These are phyloP conservation scores for Stomorhina lunata DNA, from an alignment of 2,888 invertebrate species.

Conservation along the genomic window DNA sequence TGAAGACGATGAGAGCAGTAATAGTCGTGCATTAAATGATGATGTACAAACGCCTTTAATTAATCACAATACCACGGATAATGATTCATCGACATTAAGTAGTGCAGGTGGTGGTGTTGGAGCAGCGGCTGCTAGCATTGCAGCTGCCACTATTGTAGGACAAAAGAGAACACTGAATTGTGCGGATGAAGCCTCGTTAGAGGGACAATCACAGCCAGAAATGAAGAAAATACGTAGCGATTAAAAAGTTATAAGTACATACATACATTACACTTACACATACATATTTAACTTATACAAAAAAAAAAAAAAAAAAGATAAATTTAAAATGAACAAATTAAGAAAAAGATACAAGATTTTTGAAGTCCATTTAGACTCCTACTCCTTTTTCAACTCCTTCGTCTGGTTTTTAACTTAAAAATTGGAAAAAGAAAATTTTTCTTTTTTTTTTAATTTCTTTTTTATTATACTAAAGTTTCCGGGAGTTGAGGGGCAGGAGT, in stretches of 20 bases:
- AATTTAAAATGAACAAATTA: slow-evolving; percentile 47
- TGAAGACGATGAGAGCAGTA: slow-evolving; percentile 72
- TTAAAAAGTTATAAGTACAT: slow-evolving; percentile 68
- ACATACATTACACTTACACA: not conserved
- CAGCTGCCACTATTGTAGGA: slow-evolving; percentile 68
- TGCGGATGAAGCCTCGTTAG: slow-evolving; percentile 65
- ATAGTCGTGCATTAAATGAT: slow-evolving; percentile 67
- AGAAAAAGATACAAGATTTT: slow-evolving; percentile 63
- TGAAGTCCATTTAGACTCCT: slow-evolving; percentile 5
- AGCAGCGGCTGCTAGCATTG: slow-evolving; percentile 21
- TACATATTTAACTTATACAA: slow-evolving; percentile 20
- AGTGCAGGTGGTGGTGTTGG: slow-evolving; percentile 48
- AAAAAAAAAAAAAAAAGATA: no score
- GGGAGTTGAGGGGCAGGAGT: not conserved
- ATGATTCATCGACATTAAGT: slow-evolving; percentile 66
- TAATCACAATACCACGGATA: slow-evolving; percentile 62
- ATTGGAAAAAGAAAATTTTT: not conserved
- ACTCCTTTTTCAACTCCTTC: slow-evolving; percentile 5
- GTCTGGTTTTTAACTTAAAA: not conserved
- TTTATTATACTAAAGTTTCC: not conserved
- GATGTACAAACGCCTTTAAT: slow-evolving; percentile 61
- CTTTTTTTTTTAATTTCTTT: not conserved
- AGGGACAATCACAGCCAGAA: slow-evolving; percentile 75
- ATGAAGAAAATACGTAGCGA: slow-evolving; percentile 79
- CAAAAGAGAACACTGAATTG: slow-evolving; percentile 73